Evolutionary conservation across 2,797 vertebrate genomes (phyloP).

Genomic region (Phoeniculus purpureus): DNA sequence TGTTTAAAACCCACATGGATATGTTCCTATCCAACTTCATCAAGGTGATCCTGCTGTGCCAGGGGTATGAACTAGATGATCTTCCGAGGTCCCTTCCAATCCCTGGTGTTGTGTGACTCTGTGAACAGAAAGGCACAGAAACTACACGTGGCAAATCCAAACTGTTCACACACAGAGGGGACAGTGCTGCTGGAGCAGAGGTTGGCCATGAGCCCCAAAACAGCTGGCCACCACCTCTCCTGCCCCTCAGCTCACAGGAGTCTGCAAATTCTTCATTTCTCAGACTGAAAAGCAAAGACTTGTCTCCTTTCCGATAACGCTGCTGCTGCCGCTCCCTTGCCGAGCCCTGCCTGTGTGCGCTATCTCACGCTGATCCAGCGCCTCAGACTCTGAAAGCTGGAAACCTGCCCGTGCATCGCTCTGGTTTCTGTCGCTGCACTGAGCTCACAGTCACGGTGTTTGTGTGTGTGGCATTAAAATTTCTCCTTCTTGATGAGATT

Average conservation of each 20-base stretch:
- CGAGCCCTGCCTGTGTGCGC: neutral
- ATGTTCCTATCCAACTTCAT: no score
- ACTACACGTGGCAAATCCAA: neutral
- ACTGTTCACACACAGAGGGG: neutral
- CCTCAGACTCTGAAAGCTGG: neutral
- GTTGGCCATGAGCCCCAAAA: neutral
- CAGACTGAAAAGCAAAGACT: neutral
- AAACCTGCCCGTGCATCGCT: fast-evolving
- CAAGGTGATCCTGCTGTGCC: no score
- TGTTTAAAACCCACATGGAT: no score
- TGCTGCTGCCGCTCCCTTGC: fast-evolving
- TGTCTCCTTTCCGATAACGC: neutral
- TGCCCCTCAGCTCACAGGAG: neutral
- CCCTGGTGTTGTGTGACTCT: no score
- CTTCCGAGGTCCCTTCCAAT: no score
- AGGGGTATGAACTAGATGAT: no score
- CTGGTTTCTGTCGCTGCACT: fast-evolving
- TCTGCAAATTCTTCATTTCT: neutral
- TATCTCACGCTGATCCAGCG: neutral
- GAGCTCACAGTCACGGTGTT: neutral
- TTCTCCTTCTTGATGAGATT: neutral
- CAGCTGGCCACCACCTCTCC: fast-evolving
- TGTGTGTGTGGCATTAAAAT: neutral
- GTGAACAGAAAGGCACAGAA: neutral
- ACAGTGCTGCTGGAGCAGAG: neutral